phyloP scores from a whole-genome alignment of 2,113 vertebrate species.

The Ellobius talpinus region DNA sequence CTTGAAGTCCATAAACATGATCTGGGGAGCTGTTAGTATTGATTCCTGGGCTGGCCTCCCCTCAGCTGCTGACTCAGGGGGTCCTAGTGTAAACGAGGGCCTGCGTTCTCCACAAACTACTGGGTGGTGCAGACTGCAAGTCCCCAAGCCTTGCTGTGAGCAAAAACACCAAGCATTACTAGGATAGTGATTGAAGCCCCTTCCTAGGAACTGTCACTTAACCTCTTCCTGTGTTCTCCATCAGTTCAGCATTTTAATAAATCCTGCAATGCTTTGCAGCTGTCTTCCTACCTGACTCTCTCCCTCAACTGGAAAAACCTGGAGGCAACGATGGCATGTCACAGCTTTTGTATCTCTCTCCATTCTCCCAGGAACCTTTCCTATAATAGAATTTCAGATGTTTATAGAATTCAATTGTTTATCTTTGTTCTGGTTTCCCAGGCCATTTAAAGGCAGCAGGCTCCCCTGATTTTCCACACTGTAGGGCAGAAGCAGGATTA shows the following conservation, averaged over 20 bases:
- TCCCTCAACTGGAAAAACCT: background rate
- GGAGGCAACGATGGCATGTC: background rate
- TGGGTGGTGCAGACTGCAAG: background rate
- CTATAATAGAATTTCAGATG: conserved; percentile 49
- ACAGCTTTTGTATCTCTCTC: background rate
- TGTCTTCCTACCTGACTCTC: background rate
- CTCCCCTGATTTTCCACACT: conserved; percentile 47
- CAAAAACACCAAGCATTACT: background rate
- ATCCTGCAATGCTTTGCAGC: background rate
- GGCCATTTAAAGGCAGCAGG: conserved; percentile 46
- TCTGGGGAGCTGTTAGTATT: background rate
- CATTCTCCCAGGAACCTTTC: background rate
- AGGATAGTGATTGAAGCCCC: background rate
- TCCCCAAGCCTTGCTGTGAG: background rate
- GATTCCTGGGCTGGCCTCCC: background rate
- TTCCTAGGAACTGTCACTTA: background rate
- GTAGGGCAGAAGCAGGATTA: conserved; percentile 43
- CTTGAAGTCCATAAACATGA: background rate
- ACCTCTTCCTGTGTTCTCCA: background rate
- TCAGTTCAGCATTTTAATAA: background rate
- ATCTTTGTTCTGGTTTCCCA: conserved; percentile 55
- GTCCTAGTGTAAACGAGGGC: background rate
- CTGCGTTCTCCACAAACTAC: background rate
- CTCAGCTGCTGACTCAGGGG: background rate
- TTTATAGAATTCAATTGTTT: conserved; percentile 58